Evolutionary conservation across 2,888 invertebrate species (phyloP).

Genomic region (Muschampia plurimacula): DNA sequence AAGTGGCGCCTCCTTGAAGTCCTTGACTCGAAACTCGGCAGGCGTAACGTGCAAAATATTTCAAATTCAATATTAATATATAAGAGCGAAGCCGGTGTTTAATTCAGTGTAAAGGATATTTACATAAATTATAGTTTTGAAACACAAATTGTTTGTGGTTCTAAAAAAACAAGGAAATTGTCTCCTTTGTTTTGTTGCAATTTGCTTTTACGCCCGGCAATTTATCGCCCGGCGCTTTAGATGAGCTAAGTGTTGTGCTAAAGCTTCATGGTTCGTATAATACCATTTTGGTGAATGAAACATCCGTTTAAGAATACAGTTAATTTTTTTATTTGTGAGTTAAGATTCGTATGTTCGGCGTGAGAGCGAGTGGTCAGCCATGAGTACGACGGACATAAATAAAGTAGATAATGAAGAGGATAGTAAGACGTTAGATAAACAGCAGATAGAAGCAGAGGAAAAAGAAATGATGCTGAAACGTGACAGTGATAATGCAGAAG

Average conservation of each 20-base stretch:
- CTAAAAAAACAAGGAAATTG: background rate
- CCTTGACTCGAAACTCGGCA: background rate
- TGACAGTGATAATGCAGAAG: constrained; percentile 82
- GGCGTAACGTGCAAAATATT: constrained; percentile 2
- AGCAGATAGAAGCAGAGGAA: constrained; percentile 88
- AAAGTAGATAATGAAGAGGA: constrained; percentile 72
- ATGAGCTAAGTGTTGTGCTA: background rate
- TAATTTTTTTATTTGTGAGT: background rate
- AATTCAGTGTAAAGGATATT: background rate
- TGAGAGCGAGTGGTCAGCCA: constrained; percentile 48
- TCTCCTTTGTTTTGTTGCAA: constrained; percentile 5
- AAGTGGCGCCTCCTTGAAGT: background rate
- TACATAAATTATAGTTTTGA: background rate
- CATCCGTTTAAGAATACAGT: background rate
- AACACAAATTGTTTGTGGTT: background rate
- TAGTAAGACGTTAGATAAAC: constrained; percentile 86
- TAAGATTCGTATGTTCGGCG: constrained; percentile 22
- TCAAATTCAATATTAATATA: background rate
- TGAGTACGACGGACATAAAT: constrained; percentile 73
- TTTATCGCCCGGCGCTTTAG: constrained; percentile 3
- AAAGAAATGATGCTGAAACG: constrained; percentile 86
- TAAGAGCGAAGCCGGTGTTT: background rate
- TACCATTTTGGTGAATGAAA: constrained; percentile 27
- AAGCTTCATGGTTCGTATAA: constrained; percentile 23
- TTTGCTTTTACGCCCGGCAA: constrained; percentile 1